Evolutionary conservation across 2,113 vertebrate genomes (phyloP).

Genomic region (Pygoscelis antarcticus): DNA sequence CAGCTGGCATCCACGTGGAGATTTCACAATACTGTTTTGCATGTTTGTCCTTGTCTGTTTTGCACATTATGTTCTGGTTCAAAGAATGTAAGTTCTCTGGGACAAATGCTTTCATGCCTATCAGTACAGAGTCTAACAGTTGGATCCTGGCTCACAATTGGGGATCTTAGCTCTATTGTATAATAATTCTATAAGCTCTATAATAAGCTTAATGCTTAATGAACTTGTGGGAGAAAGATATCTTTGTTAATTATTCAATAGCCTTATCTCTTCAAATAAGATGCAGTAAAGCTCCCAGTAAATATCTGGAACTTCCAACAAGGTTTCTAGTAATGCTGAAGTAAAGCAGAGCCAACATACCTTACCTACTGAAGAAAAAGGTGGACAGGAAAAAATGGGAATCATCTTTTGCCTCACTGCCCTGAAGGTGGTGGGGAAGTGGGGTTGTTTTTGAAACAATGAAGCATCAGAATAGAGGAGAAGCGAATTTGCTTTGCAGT

Average conservation of each 20-base stretch:
- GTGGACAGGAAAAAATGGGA: neutral
- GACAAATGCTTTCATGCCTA: conserved; percentile 30
- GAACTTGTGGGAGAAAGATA: neutral
- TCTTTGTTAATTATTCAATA: conserved; percentile 9
- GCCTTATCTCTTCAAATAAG: conserved; percentile 7
- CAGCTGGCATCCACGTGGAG: neutral
- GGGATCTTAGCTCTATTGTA: conserved; percentile 9
- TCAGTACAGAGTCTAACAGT: neutral
- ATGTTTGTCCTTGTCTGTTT: neutral
- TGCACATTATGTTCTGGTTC: conserved; percentile 41
- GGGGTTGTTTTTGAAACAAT: neutral
- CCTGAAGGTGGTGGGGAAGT: neutral
- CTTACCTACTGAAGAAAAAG: neutral
- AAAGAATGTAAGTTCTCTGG: neutral
- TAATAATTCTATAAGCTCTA: neutral
- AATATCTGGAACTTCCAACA: neutral
- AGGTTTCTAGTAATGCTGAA: neutral
- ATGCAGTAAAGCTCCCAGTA: neutral
- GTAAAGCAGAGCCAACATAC: neutral
- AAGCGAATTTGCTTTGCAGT: neutral
- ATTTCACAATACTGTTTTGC: conserved; percentile 16
- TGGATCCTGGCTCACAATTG: neutral
- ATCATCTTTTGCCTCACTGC: neutral
- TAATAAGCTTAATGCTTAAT: conserved; percentile 38
- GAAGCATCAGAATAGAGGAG: neutral